These are phyloP conservation scores for Malthinus seriepunctatus DNA, from an alignment of 2,888 invertebrate genomes.

Conservation along the genomic window DNA sequence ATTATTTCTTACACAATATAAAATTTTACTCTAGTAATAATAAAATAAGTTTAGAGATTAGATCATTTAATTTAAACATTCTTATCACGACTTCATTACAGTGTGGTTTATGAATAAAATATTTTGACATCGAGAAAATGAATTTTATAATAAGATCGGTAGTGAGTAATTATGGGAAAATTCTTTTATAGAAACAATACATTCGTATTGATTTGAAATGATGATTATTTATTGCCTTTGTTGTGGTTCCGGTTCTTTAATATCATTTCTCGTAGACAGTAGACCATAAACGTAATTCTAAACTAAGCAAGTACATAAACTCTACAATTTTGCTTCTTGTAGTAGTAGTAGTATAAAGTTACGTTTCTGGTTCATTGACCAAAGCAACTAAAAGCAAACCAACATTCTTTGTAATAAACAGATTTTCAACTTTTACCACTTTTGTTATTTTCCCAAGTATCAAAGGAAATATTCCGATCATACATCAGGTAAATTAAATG, in stretches of 20 bases:
- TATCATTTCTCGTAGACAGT: slow-evolving; percentile 29
- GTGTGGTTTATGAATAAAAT: not conserved
- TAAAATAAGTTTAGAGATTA: slow-evolving; percentile 4
- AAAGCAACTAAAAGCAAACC: slow-evolving; percentile 3
- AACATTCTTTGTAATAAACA: slow-evolving; percentile 7
- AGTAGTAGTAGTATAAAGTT: slow-evolving; percentile 23
- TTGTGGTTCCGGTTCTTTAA: slow-evolving; percentile 28
- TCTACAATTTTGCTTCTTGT: slow-evolving; percentile 26
- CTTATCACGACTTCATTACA: not conserved
- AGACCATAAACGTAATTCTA: slow-evolving; percentile 35
- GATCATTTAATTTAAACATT: slow-evolving; percentile 2
- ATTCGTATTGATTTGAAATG: not conserved
- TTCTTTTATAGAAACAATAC: not conserved
- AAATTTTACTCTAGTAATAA: not conserved
- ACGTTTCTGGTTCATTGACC: slow-evolving; percentile 35
- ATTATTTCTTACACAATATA: too few relatives aligned
- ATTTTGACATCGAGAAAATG: slow-evolving; percentile 1
- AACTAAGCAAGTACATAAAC: slow-evolving; percentile 35
- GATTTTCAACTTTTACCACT: not conserved
- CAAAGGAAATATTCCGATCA: slow-evolving; percentile 8
- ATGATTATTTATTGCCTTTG: slow-evolving; percentile 20
- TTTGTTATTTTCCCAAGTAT: not conserved
- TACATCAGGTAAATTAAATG: slow-evolving; percentile 22
- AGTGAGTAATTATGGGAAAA: slow-evolving; percentile 1
- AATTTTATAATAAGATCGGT: not conserved